These are phyloP conservation scores for Drosophila quinaria DNA, from an alignment of 2,888 invertebrate genomes.

Conservation along the genomic window DNA sequence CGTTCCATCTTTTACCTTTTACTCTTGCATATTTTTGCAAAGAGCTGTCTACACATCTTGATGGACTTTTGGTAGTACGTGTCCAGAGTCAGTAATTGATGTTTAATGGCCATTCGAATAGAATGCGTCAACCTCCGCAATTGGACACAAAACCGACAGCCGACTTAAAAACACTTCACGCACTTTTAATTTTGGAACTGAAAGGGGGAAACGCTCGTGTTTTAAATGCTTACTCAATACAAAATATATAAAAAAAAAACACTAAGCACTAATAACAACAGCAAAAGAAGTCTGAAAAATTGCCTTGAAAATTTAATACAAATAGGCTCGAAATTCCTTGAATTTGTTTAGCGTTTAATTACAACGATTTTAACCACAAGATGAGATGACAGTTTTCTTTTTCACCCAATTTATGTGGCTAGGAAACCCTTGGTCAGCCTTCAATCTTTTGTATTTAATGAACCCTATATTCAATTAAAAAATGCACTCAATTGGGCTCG, in stretches of 20 bases:
- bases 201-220: slow-evolving; percentile 43
- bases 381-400: slow-evolving; percentile 71
- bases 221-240: slow-evolving; percentile 23
- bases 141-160: slow-evolving; percentile 39
- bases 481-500: slow-evolving; percentile 20
- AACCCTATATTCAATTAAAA: slow-evolving; percentile 52
- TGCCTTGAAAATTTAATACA: slow-evolving; percentile 32
- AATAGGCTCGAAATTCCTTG: slow-evolving; percentile 61
- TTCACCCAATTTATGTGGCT: slow-evolving; percentile 2
- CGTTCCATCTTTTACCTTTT: slow-evolving; percentile 26
- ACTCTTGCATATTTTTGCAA: slow-evolving; percentile 29
- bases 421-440: slow-evolving; percentile 41
- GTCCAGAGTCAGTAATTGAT: slow-evolving; percentile 64
- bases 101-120: slow-evolving; percentile 54
- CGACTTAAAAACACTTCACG: slow-evolving; percentile 55
- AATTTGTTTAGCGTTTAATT: slow-evolving; percentile 51
- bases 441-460: slow-evolving; percentile 42
- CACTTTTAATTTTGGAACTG: slow-evolving; percentile 57
- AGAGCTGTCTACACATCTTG: slow-evolving; percentile 60
- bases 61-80: slow-evolving; percentile 59
- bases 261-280: not conserved
- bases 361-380: slow-evolving; percentile 55
- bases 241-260: slow-evolving; percentile 12
- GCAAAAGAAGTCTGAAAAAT: slow-evolving; percentile 13
- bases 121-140: slow-evolving; percentile 56